Conservation (phyloP, 1,140 invertebrate species). For the Dufourea novaeangliae region DNA sequence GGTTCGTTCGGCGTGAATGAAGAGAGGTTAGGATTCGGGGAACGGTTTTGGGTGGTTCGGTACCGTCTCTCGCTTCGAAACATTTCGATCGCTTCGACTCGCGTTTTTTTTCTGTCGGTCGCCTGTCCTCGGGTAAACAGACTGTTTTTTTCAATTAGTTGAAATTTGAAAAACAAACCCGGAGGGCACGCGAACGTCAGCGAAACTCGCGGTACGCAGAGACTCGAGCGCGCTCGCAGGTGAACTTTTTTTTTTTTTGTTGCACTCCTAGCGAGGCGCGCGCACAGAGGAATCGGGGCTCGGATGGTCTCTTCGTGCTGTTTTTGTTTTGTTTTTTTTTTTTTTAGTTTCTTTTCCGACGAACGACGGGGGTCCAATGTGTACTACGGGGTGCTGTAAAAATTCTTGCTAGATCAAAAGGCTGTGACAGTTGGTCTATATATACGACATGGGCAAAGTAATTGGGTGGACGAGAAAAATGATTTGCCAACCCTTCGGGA, state of each 20-base stretch:
- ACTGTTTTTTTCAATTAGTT: not conserved
- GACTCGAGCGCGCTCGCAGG: constrained; percentile 31
- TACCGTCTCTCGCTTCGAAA: not conserved
- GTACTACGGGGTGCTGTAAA: constrained; percentile 56
- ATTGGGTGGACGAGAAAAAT: constrained; percentile 12
- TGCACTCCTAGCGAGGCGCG: too few species aligned
- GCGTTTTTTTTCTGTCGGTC: constrained; percentile 8
- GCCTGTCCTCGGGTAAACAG: not conserved
- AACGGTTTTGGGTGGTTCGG: not conserved
- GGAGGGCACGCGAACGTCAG: not conserved
- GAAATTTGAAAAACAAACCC: not conserved
- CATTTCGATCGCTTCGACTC: constrained; percentile 7
- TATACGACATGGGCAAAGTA: not conserved
- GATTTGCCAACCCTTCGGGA: not conserved
- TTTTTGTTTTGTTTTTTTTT: too few species aligned
- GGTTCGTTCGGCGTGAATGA: constrained; percentile 27
- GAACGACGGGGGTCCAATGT: constrained; percentile 39
- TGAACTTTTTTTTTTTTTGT: constrained; percentile 16
- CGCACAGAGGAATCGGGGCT: not conserved
- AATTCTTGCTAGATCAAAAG: constrained; percentile 43
- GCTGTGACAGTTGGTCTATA: not conserved
- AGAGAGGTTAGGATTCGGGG: not conserved
- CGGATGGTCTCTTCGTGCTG: constrained; percentile 32
- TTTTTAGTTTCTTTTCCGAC: constrained; percentile 22
- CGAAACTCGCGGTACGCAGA: constrained; percentile 13